Conservation (phyloP, 1,140 invertebrate species). For the Drosophila azteca region DNA sequence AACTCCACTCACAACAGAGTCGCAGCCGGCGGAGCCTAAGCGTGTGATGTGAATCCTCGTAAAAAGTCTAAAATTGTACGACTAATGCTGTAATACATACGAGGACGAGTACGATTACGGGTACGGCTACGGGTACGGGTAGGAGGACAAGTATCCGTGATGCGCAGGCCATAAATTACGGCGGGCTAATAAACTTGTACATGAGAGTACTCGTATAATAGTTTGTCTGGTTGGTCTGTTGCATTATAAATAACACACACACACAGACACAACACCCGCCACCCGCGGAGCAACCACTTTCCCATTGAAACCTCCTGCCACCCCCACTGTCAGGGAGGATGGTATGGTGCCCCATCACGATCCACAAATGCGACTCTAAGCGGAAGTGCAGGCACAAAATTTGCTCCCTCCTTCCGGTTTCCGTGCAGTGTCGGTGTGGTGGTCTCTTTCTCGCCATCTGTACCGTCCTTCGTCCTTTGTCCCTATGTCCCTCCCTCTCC, state of each 20-base stretch:
- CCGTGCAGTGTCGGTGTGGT: constrained; percentile 48
- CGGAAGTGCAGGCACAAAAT: constrained; percentile 76
- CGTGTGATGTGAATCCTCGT: not conserved
- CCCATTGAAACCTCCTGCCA: not conserved
- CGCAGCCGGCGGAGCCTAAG: not conserved
- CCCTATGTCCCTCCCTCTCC: not conserved
- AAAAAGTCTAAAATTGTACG: constrained; percentile 25
- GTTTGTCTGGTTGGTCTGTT: constrained; percentile 46
- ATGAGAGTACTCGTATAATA: no score
- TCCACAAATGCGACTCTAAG: constrained; percentile 55
- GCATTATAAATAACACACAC: constrained; percentile 67
- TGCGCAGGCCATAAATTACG: constrained; percentile 48
- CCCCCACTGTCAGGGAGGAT: constrained; percentile 6
- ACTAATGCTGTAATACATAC: constrained; percentile 5
- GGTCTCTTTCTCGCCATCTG: constrained; percentile 13
- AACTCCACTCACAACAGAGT: constrained; percentile 15
- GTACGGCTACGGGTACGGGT: no score
- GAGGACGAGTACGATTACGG: no score
- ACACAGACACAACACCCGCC: constrained; percentile 27
- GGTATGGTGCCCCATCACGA: not conserved
- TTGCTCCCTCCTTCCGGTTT: constrained; percentile 70
- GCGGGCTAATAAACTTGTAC: constrained; percentile 48
- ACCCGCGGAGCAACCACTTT: not conserved
- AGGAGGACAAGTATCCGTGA: not conserved
- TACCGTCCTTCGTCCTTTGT: not conserved